These are phyloP conservation scores for Ridgeia piscesae DNA, from an alignment of 1,140 invertebrate genomes.

Conservation along the genomic window DNA sequence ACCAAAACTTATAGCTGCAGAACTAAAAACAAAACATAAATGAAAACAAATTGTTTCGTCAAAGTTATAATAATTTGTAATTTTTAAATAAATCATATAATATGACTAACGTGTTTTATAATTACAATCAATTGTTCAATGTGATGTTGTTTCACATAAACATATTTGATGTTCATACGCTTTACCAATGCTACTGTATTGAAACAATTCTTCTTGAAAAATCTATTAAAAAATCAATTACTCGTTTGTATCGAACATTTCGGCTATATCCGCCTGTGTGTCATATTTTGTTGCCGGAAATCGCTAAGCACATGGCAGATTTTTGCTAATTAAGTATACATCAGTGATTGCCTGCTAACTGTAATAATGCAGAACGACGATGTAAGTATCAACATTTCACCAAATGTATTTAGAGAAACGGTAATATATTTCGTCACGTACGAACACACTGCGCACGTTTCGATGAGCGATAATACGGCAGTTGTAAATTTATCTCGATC, in stretches of 20 bases:
- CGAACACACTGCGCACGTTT: neutral
- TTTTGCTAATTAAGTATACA: neutral
- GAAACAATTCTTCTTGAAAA: neutral
- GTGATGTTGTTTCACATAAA: neutral
- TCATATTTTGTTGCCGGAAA: neutral
- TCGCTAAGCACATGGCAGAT: neutral
- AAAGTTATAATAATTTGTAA: too few species aligned
- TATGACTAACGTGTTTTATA: neutral
- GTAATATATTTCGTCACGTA: neutral
- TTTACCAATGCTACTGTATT: neutral
- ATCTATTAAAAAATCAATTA: neutral
- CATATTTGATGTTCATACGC: neutral
- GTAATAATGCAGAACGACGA: slow-evolving; percentile 57
- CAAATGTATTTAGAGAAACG: slow-evolving; percentile 23
- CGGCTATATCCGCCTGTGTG: neutral
- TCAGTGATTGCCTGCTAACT: neutral
- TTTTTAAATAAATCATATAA: neutral
- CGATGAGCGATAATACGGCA: neutral
- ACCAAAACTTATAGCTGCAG: too few species aligned
- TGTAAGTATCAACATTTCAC: slow-evolving; percentile 42
- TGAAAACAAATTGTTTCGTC: too few species aligned
- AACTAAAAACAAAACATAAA: too few species aligned
- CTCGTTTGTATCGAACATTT: neutral
- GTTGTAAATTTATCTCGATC: too few species aligned
- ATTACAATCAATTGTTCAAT: neutral